These are phyloP conservation scores for Gadopsis marmoratus DNA, from an alignment of 2,797 vertebrate genomes.

Conservation along the genomic window DNA sequence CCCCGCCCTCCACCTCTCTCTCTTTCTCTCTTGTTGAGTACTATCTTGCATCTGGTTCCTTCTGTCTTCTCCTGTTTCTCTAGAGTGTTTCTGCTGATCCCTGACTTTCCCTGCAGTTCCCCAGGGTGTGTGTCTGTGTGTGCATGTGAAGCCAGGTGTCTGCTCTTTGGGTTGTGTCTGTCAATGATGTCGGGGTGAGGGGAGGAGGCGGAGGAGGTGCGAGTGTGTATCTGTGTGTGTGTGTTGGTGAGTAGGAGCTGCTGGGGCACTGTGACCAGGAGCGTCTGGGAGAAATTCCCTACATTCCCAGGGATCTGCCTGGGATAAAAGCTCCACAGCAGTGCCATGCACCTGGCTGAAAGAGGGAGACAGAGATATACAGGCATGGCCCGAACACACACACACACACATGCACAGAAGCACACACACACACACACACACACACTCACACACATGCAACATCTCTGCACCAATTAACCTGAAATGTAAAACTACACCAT, in stretches of 20 bases:
- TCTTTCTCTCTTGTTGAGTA: slow-evolving; percentile 82
- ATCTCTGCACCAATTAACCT: slow-evolving; percentile 79
- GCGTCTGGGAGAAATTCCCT: slow-evolving; percentile 87
- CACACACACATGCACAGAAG: slow-evolving; percentile 44
- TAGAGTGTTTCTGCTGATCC: slow-evolving; percentile 87
- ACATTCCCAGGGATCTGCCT: slow-evolving; percentile 86
- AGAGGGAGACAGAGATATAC: slow-evolving; percentile 65
- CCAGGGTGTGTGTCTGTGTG: slow-evolving; percentile 76
- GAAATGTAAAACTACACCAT: slow-evolving; percentile 78
- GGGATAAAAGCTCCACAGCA: slow-evolving; percentile 84
- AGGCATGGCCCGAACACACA: slow-evolving; percentile 48
- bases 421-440: slow-evolving; percentile 19
- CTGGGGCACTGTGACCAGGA: slow-evolving; percentile 86
- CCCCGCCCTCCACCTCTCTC: slow-evolving; percentile 24
- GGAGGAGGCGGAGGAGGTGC: slow-evolving; percentile 39
- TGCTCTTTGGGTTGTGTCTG: slow-evolving; percentile 90
- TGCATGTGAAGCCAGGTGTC: slow-evolving; percentile 78
- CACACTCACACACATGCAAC: slow-evolving; percentile 43
- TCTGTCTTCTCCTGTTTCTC: slow-evolving; percentile 85
- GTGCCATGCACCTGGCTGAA: slow-evolving; percentile 83
- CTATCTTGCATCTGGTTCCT: slow-evolving; percentile 88
- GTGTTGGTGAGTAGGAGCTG: slow-evolving; percentile 78
- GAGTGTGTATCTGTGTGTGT: slow-evolving; percentile 44
- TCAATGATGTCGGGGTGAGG: slow-evolving; percentile 85
- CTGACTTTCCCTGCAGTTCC: slow-evolving; percentile 84